Evolutionary conservation across 1,140 invertebrate species (phyloP).

Genomic region (Pinna nobilis): DNA sequence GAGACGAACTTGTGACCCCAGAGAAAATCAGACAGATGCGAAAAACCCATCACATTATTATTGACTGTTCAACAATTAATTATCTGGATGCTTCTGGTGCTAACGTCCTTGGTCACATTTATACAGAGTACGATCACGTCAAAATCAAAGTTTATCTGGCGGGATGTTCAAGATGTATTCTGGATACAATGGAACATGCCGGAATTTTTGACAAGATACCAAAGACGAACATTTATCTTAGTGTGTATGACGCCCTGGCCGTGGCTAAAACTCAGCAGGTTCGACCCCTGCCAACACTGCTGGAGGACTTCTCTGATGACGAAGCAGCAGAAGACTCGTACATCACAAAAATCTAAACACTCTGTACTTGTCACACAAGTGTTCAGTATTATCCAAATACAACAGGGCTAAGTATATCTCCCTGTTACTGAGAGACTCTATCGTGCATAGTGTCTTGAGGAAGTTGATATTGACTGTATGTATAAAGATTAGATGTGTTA

Average conservation of each 20-base stretch:
- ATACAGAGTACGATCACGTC: slow-evolving; percentile 63
- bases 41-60: slow-evolving; percentile 69
- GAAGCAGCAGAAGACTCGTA: slow-evolving; percentile 69
- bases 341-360: slow-evolving; percentile 57
- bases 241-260: slow-evolving; percentile 60
- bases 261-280: slow-evolving; percentile 56
- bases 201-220: slow-evolving; percentile 64
- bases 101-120: slow-evolving; percentile 71
- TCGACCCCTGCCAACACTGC: slow-evolving; percentile 40
- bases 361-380: no score
- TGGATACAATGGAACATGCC: slow-evolving; percentile 60
- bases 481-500: no score
- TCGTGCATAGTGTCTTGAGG: no score
- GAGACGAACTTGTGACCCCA: slow-evolving; percentile 59
- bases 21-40: slow-evolving; percentile 61
- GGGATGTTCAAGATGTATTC: slow-evolving; percentile 55
- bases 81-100: slow-evolving; percentile 75
- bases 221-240: slow-evolving; percentile 60
- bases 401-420: no score
- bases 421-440: no score
- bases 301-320: slow-evolving; percentile 65
- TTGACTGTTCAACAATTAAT: slow-evolving; percentile 73
- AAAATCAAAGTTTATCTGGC: slow-evolving; percentile 66
- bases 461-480: no score
- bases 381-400: no score